Conservation (phyloP, 1,140 invertebrate genomes). For the Penaeus indicus region DNA sequence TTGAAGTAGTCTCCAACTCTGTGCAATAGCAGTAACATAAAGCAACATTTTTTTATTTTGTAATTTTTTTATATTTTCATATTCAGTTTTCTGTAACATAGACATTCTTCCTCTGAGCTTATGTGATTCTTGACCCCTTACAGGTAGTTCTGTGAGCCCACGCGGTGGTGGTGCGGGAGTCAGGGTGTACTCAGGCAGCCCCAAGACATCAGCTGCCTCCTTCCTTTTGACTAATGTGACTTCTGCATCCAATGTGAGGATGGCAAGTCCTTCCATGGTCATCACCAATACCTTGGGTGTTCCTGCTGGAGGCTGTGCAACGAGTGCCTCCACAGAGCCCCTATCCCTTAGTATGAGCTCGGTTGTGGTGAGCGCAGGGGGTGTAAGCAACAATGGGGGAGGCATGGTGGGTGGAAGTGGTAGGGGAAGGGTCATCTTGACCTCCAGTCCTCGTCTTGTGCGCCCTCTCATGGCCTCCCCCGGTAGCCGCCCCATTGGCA, state of each 20-base stretch:
- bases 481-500: conserved; percentile 1
- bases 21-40: no score
- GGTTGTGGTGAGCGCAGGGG: conserved; percentile 38
- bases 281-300: conserved; percentile 46
- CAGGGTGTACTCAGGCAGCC: conserved; percentile 45
- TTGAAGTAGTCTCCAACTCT: no score
- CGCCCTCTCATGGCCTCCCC: conserved; percentile 33
- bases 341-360: conserved; percentile 35
- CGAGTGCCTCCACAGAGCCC: not conserved
- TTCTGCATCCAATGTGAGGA: conserved; percentile 18
- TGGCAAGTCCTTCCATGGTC: conserved; percentile 44
- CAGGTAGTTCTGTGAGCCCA: conserved; percentile 5
- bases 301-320: not conserved
- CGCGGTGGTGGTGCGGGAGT: conserved; percentile 28
- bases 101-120: no score
- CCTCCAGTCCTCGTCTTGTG: conserved; percentile 45
- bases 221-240: conserved; percentile 51
- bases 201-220: conserved; percentile 33
- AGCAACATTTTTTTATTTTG: no score
- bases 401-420: conserved; percentile 15
- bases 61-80: no score
- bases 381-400: not conserved
- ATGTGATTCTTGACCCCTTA: not conserved
- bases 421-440: conserved; percentile 45
- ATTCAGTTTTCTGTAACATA: no score